These are phyloP conservation scores for Hypolimnas misippus DNA, from an alignment of 2,888 invertebrate genomes.

Conservation along the genomic window DNA sequence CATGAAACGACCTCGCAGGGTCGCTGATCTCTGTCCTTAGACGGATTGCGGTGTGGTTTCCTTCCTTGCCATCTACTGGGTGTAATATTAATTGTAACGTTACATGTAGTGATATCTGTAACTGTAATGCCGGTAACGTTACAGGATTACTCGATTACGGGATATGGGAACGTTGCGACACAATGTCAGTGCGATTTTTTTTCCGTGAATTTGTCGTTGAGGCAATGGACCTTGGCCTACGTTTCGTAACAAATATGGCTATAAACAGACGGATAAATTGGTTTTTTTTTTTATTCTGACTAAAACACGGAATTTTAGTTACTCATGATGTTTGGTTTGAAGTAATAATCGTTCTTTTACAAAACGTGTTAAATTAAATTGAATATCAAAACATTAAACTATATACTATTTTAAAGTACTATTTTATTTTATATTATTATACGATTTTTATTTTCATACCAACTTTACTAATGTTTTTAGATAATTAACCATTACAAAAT, in stretches of 20 bases:
- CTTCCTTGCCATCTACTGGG: constrained; percentile 64
- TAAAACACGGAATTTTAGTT: background rate
- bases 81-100: constrained; percentile 4
- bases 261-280: background rate
- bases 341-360: background rate
- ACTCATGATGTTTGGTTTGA: background rate
- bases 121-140: background rate
- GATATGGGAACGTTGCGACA: constrained; percentile 6
- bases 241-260: constrained; percentile 12
- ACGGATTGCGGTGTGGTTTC: constrained; percentile 63
- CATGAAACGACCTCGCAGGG: constrained; percentile 77
- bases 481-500: no score
- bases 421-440: no score
- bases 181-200: constrained; percentile 2
- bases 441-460: no score
- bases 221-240: constrained; percentile 14
- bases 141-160: constrained; percentile 1
- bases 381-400: no score
- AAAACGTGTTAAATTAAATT: background rate
- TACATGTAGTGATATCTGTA: background rate
- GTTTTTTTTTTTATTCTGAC: background rate
- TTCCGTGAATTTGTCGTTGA: constrained; percentile 14
- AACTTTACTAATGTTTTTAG: no score
- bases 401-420: no score
- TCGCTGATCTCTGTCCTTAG: constrained; percentile 63